These are phyloP conservation scores for Osmoderma eremita DNA, from an alignment of 2,888 invertebrate species.

Conservation along the genomic window DNA sequence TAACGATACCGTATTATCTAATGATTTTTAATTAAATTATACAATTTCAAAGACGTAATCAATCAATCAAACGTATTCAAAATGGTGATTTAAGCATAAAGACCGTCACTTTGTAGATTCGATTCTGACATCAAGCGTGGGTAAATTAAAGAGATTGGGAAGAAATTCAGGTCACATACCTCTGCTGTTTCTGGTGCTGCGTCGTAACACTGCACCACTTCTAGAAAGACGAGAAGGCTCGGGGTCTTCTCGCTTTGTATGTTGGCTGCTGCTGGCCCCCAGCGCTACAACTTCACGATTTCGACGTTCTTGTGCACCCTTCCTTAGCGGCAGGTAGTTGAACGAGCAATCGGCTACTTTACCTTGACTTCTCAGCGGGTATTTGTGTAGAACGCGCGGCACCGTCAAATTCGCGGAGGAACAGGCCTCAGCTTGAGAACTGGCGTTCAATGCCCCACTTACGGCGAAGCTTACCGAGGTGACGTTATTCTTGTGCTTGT, in stretches of 20 bases:
- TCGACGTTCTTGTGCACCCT: slow-evolving; percentile 58
- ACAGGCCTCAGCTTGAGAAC: slow-evolving; percentile 30
- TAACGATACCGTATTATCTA: no score
- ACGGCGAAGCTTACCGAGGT: slow-evolving; percentile 31
- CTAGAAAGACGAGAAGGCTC: slow-evolving; percentile 68
- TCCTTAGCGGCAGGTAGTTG: slow-evolving; percentile 41
- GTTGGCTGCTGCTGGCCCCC: slow-evolving; percentile 66
- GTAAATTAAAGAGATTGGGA: no score
- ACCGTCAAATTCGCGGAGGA: slow-evolving; percentile 28
- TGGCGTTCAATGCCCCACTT: slow-evolving; percentile 4
- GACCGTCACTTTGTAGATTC: no score
- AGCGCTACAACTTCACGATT: slow-evolving; percentile 66
- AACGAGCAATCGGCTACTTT: slow-evolving; percentile 47
- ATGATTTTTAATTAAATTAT: no score
- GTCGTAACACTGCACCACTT: slow-evolving; percentile 63
- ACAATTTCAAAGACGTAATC: no score
- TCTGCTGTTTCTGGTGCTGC: slow-evolving; percentile 67
- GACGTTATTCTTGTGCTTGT: slow-evolving; percentile 31
- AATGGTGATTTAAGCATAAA: no score
- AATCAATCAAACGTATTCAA: no score
- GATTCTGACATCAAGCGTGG: no score
- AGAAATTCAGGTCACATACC: slow-evolving; percentile 50
- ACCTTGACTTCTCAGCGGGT: slow-evolving; percentile 64
- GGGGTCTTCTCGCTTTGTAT: slow-evolving; percentile 63
- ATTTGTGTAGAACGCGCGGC: slow-evolving; percentile 54